These are phyloP conservation scores for Peromyscus leucopus DNA, from an alignment of 2,113 vertebrate species.

Conservation along the genomic window DNA sequence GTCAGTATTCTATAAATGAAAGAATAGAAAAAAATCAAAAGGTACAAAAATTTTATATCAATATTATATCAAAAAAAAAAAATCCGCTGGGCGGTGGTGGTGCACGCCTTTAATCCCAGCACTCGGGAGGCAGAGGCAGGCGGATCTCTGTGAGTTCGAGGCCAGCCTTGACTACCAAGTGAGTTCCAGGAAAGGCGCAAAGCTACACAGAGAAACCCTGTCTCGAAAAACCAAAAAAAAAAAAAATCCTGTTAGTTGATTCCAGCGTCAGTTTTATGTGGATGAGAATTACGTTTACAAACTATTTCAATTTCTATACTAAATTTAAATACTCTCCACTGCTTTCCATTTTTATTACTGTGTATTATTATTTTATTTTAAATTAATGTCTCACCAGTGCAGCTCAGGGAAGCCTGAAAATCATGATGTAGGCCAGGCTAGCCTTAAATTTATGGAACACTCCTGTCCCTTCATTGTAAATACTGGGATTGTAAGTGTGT, in stretches of 20 bases:
- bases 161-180: no score
- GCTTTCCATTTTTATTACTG: neutral
- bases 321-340: neutral
- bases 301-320: slow-evolving; percentile 1
- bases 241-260: neutral
- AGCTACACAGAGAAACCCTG: no score
- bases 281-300: slow-evolving; percentile 42
- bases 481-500: neutral
- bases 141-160: no score
- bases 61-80: neutral
- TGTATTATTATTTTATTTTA: neutral
- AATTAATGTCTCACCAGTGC: neutral
- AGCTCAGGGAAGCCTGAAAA: neutral
- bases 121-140: no score
- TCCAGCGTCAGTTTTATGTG: neutral
- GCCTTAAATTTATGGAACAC: neutral
- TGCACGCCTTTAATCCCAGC: no score
- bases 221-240: no score
- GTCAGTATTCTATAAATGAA: slow-evolving; percentile 24
- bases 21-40: neutral
- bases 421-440: neutral
- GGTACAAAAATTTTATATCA: neutral
- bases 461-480: no score
- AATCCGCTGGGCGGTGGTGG: no score
- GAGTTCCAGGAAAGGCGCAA: no score